Conservation (phyloP, 1,140 invertebrate genomes). For the Musca vetustissima region DNA sequence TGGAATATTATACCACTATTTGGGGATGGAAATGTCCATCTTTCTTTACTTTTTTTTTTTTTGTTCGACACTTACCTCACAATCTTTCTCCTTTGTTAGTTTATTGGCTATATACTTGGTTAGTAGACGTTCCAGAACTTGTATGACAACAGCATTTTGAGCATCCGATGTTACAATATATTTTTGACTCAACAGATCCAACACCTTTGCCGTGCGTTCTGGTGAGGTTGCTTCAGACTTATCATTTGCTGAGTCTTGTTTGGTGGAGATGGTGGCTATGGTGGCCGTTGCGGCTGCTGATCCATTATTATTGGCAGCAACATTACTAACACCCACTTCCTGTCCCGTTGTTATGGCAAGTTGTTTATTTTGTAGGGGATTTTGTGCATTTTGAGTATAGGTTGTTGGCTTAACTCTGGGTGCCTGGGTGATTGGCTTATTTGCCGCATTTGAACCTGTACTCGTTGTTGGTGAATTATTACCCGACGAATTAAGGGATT, state of each 20-base stretch:
- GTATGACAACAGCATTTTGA: slow-evolving; percentile 49
- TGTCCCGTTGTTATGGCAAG: slow-evolving; percentile 41
- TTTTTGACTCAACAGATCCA: slow-evolving; percentile 42
- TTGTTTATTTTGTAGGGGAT: slow-evolving; percentile 49
- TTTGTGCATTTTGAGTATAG: slow-evolving; percentile 53
- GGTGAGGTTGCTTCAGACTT: slow-evolving; percentile 35
- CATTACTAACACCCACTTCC: not conserved
- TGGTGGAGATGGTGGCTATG: not conserved
- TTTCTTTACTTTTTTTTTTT: slow-evolving; percentile 8
- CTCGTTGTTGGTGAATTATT: slow-evolving; percentile 35
- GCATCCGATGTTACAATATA: slow-evolving; percentile 44
- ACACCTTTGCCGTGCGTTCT: slow-evolving; percentile 35
- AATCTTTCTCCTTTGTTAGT: slow-evolving; percentile 62
- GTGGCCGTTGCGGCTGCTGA: slow-evolving; percentile 13
- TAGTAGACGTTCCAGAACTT: slow-evolving; percentile 75
- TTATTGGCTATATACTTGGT: slow-evolving; percentile 87
- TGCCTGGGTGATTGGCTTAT: slow-evolving; percentile 38
- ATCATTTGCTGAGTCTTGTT: slow-evolving; percentile 43
- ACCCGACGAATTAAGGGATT: slow-evolving; percentile 33
- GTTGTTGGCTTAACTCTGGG: slow-evolving; percentile 38
- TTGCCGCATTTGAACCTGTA: not conserved
- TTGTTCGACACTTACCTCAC: slow-evolving; percentile 34
- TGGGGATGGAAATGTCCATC: too few species aligned
- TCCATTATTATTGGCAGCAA: slow-evolving; percentile 22
- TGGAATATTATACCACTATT: too few species aligned